A percentile compares a stretch with the other conserved stretches of the same genome.
Conservation (phyloP, 2,797 vertebrate genomes). For the Vireo griseus region DNA sequence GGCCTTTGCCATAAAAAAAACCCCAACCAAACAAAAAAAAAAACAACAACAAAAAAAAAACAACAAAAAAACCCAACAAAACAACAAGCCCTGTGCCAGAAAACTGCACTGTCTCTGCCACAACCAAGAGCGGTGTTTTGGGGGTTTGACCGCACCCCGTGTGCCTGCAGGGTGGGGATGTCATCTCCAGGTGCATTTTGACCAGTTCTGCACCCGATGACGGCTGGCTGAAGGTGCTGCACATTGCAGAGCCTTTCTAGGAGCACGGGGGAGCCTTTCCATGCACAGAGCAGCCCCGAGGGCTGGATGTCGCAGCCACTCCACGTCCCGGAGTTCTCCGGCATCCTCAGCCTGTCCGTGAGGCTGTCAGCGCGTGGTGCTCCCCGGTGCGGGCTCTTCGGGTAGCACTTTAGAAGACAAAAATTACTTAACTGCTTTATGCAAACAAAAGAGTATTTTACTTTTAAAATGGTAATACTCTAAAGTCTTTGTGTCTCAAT, state of each 20-base stretch:
- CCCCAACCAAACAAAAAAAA: rapidly evolving
- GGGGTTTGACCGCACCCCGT: neutral
- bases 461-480: neutral
- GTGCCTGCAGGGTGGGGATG: neutral
- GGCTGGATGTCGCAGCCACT: rapidly evolving
- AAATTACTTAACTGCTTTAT: neutral
- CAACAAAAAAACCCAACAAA: rapidly evolving
- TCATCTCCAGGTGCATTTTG: neutral
- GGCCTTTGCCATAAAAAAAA: rapidly evolving
- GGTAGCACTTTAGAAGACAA: neutral
- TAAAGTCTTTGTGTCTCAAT: neutral
- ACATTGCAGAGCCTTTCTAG: neutral
- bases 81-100: neutral
- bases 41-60: neutral
- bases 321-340: neutral
- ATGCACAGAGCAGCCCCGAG: rapidly evolving
- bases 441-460: neutral
- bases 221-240: neutral
- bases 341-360: rapidly evolving
- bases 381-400: too few species aligned
- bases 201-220: neutral
- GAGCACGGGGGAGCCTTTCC: neutral
- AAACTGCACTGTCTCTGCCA: neutral
- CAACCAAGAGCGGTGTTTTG: rapidly evolving
- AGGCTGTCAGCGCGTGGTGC: rapidly evolving